Evolutionary conservation across 2,113 vertebrate species (phyloP).

Genomic region (Circaetus cinerascens): DNA sequence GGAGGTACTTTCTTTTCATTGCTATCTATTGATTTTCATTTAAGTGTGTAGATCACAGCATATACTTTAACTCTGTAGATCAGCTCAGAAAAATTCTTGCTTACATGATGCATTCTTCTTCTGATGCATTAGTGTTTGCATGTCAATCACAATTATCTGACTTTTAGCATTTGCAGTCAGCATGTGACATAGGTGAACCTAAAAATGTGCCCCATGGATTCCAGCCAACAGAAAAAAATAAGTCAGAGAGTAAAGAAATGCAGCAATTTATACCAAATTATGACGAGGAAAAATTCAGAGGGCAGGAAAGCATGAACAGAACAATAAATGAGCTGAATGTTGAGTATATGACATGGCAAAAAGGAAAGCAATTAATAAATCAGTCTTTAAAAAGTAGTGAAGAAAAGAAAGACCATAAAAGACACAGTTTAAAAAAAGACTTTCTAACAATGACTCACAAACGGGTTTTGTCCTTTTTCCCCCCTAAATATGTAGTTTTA

Average conservation of each 20-base stretch:
- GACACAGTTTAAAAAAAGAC: not conserved
- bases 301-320: not conserved
- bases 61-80: conserved; percentile 1
- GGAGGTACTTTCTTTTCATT: conserved; percentile 50
- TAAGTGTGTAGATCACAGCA: conserved; percentile 26
- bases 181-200: not conserved
- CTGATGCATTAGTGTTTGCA: not conserved
- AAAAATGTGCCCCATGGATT: not conserved
- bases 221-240: not conserved
- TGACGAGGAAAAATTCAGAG: not conserved
- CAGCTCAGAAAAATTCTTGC: conserved; percentile 26
- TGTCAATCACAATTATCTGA: not conserved
- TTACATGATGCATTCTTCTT: not conserved
- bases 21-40: conserved; percentile 67
- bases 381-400: not conserved
- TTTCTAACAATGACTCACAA: not conserved
- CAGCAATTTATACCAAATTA: not conserved
- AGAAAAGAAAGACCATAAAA: not conserved
- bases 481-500: not conserved
- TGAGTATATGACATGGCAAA: not conserved
- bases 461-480: not conserved
- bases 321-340: not conserved
- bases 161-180: not conserved
- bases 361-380: not conserved
- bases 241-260: not conserved